phyloP scores from a whole-genome alignment of 1,140 invertebrate species.

The Dermatophagoides farinae region DNA sequence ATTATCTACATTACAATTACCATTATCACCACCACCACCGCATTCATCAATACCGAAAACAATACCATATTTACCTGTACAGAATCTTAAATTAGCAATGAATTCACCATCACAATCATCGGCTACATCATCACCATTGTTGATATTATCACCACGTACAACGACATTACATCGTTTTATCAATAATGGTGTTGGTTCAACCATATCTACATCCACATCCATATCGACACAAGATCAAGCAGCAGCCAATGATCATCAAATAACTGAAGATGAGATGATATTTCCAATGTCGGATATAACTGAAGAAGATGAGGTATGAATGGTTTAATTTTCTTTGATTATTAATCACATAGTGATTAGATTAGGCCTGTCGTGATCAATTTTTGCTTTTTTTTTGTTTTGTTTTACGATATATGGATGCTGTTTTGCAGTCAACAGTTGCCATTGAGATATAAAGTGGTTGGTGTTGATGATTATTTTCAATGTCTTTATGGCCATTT shows the following conservation, averaged over 20 bases:
- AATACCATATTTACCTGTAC: neutral
- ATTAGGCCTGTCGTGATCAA: neutral
- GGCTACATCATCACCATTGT: neutral
- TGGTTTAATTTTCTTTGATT: no score
- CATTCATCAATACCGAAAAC: neutral
- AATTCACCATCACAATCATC: neutral
- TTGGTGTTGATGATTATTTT: no score
- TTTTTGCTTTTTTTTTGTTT: no score
- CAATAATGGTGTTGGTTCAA: neutral
- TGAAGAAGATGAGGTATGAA: conserved; percentile 5
- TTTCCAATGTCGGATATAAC: conserved; percentile 9
- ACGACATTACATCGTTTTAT: neutral
- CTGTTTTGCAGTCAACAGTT: neutral
- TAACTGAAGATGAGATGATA: conserved; percentile 4
- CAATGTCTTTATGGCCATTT: no score
- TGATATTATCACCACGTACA: neutral
- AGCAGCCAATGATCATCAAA: neutral
- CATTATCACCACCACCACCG: neutral
- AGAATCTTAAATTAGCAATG: no score
- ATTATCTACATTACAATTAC: no score
- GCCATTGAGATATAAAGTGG: no score
- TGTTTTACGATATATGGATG: neutral
- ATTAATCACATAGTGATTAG: no score
- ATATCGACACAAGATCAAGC: neutral
- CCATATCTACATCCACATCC: neutral